Conservation (phyloP, 2,888 invertebrate genomes). For the Eretmocerus hayati region DNA sequence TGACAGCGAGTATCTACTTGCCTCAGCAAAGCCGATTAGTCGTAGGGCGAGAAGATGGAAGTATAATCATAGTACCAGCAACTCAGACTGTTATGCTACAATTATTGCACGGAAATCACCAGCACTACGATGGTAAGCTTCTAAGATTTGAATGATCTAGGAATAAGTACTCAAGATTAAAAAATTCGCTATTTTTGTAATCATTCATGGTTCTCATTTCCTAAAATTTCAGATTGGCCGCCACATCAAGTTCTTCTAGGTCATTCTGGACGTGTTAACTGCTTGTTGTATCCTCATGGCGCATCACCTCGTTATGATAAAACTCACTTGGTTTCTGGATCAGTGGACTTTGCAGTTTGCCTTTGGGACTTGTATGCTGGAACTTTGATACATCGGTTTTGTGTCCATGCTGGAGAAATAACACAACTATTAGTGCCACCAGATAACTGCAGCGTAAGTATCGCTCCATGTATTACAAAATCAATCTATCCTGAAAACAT, state of each 20-base stretch:
- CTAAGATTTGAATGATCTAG: conserved; percentile 7
- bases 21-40: conserved; percentile 89
- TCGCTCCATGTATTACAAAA: background rate
- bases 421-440: conserved; percentile 92
- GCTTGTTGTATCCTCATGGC: conserved; percentile 89
- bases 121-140: conserved; percentile 64
- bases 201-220: background rate
- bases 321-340: conserved; percentile 86
- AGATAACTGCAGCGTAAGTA: conserved; percentile 76
- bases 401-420: conserved; percentile 96
- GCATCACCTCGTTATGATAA: conserved; percentile 84
- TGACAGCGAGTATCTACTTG: conserved; percentile 91
- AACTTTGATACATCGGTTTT: conserved; percentile 84
- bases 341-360: conserved; percentile 95
- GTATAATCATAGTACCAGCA: conserved; percentile 91
- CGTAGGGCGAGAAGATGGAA: conserved; percentile 91
- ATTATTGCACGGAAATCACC: conserved; percentile 79
- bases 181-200: background rate
- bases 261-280: conserved; percentile 90
- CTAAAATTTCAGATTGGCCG: conserved; percentile 71
- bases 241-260: conserved; percentile 81
- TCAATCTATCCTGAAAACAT: too few species aligned
- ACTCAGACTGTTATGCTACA: conserved; percentile 93
- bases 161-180: conserved; percentile 1
- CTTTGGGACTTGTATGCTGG: conserved; percentile 93